These are phyloP conservation scores for Crypturellus undulatus DNA, from an alignment of 2,113 vertebrate genomes.

Conservation along the genomic window DNA sequence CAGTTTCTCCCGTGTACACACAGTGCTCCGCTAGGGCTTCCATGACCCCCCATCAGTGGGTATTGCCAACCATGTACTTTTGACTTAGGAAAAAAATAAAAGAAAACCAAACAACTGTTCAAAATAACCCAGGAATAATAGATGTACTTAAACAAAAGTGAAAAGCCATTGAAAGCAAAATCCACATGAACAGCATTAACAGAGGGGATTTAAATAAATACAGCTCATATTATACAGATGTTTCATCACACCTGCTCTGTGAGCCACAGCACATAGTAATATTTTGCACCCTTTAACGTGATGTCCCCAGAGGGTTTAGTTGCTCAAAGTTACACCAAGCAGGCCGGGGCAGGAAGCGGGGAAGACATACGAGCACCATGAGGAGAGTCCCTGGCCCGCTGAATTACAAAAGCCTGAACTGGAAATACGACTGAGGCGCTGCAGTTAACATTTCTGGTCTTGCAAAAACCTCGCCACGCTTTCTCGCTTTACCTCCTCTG, in stretches of 20 bases:
- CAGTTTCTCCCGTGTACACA: background rate
- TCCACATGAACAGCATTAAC: background rate
- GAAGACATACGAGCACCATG: background rate
- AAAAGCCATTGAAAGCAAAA: background rate
- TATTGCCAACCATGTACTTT: background rate
- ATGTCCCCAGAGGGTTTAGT: background rate
- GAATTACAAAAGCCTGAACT: background rate
- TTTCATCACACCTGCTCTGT: background rate
- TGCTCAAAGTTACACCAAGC: background rate
- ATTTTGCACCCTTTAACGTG: background rate
- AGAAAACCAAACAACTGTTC: background rate
- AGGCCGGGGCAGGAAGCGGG: background rate
- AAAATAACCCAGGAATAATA: background rate
- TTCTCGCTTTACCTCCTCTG: background rate
- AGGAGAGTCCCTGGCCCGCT: background rate
- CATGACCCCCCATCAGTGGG: no score
- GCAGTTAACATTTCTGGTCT: background rate
- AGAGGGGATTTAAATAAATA: background rate
- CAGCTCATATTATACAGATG: background rate
- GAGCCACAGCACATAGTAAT: background rate
- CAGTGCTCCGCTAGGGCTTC: background rate
- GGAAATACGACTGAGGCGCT: background rate
- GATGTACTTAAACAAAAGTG: background rate
- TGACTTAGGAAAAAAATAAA: background rate
- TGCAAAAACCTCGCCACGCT: background rate